Base-by-base conservation (phyloP, 2,113 vertebrate species). In the Scortum barcoo region DNA sequence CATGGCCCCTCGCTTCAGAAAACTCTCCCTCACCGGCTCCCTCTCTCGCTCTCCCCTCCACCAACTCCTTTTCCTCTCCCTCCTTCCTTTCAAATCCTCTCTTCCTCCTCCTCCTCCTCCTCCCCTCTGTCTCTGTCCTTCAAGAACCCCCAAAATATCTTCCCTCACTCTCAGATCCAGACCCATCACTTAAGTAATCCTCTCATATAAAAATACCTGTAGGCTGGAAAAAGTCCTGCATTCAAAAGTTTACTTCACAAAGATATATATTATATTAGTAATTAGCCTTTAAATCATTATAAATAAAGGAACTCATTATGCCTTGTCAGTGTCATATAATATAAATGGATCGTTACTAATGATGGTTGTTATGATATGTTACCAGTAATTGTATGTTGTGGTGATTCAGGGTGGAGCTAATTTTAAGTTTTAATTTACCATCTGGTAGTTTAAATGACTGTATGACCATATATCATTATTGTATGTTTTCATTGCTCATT, bases 1-100 rank as follows among this genome's bases (percentile, higher is more conserved):
- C 95, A 95, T 96, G 95, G 95, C 95, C 95, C 95, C 94, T 95
- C 90, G 90, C 93, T 94, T 92, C 88, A 94, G 87, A 94, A 90
- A 92, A 89, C 92, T 85, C 92, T 91, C 90, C 83, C 89, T 84
- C 73, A 83, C 88, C 80, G 60, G 69, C 84, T 74, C 88, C 60
- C 80, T 78, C 85, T 78, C 77, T 68, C 63, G 53, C 77, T 75
- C 78, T 77, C 75, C 51, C 73, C 83, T 86, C 75, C 84, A 85
- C 86, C 69, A 68, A 63, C 86, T 88, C 85, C 83, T 81, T 85
- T 90, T 86, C 74, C 86, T 91, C 79, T 84, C 83, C 70, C 78
- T 88, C 88, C 86, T 90, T 87, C 83, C 73, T 86, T 82, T 76
- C 77, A 76, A 84, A 88, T 85, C 87, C 85, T 77, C 68, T 84